Evolutionary conservation across 2,888 invertebrate genomes (phyloP).

Genomic region (Entomobrya multifasciata): DNA sequence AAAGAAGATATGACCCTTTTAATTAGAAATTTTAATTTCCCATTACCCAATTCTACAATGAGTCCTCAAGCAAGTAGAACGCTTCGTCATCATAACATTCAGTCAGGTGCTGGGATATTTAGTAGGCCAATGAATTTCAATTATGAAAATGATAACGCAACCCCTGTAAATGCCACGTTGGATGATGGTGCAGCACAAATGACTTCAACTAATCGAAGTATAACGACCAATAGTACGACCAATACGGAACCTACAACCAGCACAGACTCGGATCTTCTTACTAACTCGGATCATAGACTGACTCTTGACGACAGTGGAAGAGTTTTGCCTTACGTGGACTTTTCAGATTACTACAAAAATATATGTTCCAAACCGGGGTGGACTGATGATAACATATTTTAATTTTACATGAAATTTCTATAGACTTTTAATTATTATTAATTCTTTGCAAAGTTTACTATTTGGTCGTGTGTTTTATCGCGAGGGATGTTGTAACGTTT

Average conservation of each 20-base stretch:
- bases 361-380: slow-evolving; percentile 81
- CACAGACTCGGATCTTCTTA: slow-evolving; percentile 78
- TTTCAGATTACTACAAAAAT: slow-evolving; percentile 89
- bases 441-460: slow-evolving; percentile 19
- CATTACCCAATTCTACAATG: slow-evolving; percentile 85
- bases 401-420: too few species aligned
- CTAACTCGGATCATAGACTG: slow-evolving; percentile 81
- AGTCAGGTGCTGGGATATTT: background rate
- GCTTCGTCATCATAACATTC: slow-evolving; percentile 34
- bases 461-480: slow-evolving; percentile 43
- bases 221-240: slow-evolving; percentile 57
- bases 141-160: slow-evolving; percentile 63
- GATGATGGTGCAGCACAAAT: slow-evolving; percentile 53
- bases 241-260: slow-evolving; percentile 77
- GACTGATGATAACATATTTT: slow-evolving; percentile 71
- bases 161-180: slow-evolving; percentile 75
- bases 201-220: slow-evolving; percentile 12
- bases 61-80: slow-evolving; percentile 80
- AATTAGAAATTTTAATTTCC: slow-evolving; percentile 92
- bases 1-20: slow-evolving; percentile 92
- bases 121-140: slow-evolving; percentile 16
- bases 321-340: slow-evolving; percentile 92
- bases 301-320: slow-evolving; percentile 86
- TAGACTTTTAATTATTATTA: background rate
- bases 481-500: too few species aligned